A percentile compares a stretch with the other conserved stretches of the same genome.
These are phyloP conservation scores for Ylistrum balloti DNA, from an alignment of 1,140 invertebrate species.

Conservation along the genomic window DNA sequence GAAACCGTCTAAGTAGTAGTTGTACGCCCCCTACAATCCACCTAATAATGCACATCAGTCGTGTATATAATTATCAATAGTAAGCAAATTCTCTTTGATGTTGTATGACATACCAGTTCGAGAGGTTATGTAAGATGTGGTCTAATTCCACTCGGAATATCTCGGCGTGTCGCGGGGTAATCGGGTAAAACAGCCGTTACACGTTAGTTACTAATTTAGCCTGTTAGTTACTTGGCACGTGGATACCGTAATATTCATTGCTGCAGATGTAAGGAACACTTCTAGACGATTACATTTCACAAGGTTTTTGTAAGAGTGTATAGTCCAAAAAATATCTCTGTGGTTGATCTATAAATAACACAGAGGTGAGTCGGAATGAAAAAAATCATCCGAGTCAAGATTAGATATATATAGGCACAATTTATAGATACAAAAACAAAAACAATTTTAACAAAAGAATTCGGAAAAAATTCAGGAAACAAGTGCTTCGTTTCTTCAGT, in stretches of 20 bases:
- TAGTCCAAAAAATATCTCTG: neutral
- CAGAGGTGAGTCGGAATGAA: neutral
- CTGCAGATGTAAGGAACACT: neutral
- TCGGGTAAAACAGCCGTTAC: neutral
- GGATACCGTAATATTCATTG: neutral
- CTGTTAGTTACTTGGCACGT: neutral
- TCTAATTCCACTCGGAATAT: conserved; percentile 6
- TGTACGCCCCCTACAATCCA: neutral
- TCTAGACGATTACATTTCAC: neutral
- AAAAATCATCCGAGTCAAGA: neutral
- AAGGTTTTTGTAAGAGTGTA: neutral
- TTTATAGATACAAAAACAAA: neutral
- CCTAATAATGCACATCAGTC: neutral
- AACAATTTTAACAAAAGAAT: neutral
- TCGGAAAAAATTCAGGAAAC: neutral
- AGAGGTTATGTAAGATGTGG: conserved; percentile 4
- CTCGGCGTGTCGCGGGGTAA: conserved; percentile 8
- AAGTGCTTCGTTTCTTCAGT: no score
- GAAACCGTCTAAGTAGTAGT: neutral
- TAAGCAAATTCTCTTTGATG: conserved; percentile 33
- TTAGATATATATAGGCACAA: neutral
- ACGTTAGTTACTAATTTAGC: neutral
- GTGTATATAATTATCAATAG: conserved; percentile 35
- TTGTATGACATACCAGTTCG: neutral
- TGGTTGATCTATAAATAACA: neutral